Conservation (phyloP, 2,113 vertebrate genomes). For the Pagrus major region DNA sequence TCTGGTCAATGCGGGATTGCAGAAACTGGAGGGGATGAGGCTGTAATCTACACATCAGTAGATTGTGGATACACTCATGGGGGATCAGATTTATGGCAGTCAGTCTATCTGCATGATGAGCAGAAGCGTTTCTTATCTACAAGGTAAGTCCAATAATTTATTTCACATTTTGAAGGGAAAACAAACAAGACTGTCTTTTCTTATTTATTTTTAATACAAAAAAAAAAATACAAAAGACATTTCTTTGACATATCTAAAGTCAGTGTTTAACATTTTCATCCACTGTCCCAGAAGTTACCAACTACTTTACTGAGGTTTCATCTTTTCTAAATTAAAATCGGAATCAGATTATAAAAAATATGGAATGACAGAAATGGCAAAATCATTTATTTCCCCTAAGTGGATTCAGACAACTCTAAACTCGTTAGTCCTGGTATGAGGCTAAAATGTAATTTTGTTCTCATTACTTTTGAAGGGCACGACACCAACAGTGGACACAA, state of each 20-base stretch:
- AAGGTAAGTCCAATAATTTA: neutral
- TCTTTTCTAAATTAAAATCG: neutral
- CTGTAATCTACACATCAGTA: conserved; percentile 56
- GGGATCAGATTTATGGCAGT: conserved; percentile 21
- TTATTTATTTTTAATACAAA: too few relatives aligned
- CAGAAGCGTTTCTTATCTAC: conserved; percentile 8
- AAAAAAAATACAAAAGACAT: too few relatives aligned
- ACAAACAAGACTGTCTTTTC: too few relatives aligned
- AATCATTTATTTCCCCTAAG: neutral
- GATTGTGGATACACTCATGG: conserved; percentile 24
- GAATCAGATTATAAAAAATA: neutral
- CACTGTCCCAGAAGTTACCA: neutral
- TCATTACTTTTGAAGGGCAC: conserved; percentile 15
- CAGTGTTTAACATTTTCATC: neutral
- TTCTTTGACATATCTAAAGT: neutral
- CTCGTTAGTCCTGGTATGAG: neutral
- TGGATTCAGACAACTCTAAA: neutral
- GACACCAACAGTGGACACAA: neutral
- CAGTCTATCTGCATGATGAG: conserved; percentile 3
- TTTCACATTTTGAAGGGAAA: neutral
- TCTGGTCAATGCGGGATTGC: conserved; percentile 52
- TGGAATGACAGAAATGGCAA: neutral
- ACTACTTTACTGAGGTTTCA: neutral
- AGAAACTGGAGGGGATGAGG: conserved; percentile 42
- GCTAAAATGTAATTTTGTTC: neutral